Percentiles rank a stretch among this genome's conserved stretches.
These are phyloP conservation scores for Nasonia oneida DNA, from an alignment of 2,888 invertebrate genomes.

Conservation along the genomic window DNA sequence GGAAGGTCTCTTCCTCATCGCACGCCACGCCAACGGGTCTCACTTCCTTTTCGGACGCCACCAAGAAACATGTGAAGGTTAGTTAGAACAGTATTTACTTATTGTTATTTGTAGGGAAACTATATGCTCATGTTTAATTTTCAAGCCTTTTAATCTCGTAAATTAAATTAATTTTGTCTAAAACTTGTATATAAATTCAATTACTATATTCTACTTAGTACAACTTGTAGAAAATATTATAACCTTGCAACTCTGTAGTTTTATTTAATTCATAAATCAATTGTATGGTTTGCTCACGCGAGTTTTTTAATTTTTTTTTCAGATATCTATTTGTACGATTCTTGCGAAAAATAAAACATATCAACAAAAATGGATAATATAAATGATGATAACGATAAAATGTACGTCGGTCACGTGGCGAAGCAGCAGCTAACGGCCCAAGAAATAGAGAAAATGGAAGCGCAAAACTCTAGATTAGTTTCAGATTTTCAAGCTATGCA, in stretches of 20 bases:
- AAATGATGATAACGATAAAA: conserved; percentile 43
- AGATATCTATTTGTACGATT: background rate
- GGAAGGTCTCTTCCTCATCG: no score
- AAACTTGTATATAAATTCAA: background rate
- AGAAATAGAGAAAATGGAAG: conserved; percentile 83
- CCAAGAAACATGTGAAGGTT: conserved; percentile 19
- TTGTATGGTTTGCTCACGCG: background rate
- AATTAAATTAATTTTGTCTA: background rate
- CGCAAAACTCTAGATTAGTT: conserved; percentile 86
- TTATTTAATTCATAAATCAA: background rate
- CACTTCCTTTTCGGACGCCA: conserved; percentile 32
- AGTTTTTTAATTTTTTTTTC: background rate
- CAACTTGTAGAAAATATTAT: background rate
- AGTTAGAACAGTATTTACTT: background rate
- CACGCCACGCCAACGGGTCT: background rate
- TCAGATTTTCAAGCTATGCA: conserved; percentile 87
- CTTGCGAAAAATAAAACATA: background rate
- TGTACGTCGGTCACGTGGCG: conserved; percentile 75
- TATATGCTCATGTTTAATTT: background rate
- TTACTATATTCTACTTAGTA: no score
- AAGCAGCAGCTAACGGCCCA: conserved; percentile 82
- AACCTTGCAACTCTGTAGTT: background rate
- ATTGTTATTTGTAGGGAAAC: background rate
- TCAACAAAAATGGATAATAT: conserved; percentile 64
- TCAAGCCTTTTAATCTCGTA: no score